Conservation (phyloP, 2,113 vertebrate species). For the Syngnathus typhle region DNA sequence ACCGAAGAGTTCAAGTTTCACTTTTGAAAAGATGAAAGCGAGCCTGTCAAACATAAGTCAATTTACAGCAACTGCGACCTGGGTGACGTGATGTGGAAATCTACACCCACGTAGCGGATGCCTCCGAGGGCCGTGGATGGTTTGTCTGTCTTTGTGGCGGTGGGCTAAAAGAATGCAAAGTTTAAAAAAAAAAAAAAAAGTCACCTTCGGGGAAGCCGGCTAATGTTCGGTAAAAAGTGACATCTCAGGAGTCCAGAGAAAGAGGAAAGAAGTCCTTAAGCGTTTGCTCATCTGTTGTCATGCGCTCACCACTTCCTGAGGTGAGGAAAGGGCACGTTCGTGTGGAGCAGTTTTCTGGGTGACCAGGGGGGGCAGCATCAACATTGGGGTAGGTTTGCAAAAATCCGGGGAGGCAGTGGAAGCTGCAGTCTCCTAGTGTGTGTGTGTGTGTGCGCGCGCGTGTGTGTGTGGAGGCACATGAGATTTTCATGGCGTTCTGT, state of each 20-base stretch:
- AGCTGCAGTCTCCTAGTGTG: slow-evolving; percentile 21
- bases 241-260: not conserved
- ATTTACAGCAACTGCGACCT: slow-evolving; percentile 1
- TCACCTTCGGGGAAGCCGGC: not conserved
- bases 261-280: not conserved
- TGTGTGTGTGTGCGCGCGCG: not conserved
- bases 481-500: slow-evolving; percentile 14
- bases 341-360: slow-evolving; percentile 18
- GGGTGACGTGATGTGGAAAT: not conserved
- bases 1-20: slow-evolving; percentile 43
- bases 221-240: not conserved
- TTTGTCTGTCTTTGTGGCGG: not conserved
- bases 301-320: not conserved
- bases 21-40: slow-evolving; percentile 17
- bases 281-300: not conserved
- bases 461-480: slow-evolving; percentile 4
- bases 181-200: not conserved
- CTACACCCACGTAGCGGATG: not conserved
- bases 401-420: slow-evolving; percentile 31
- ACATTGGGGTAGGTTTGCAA: slow-evolving; percentile 2
- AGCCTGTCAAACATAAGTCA: not conserved
- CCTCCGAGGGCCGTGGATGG: not conserved
- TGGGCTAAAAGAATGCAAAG: not conserved
- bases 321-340: not conserved
- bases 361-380: slow-evolving; percentile 39